A percentile compares a stretch with the other conserved stretches of the same genome.
phyloP scores from a whole-genome alignment of 1,140 invertebrate genomes.

The Neodiprion fabricii region DNA sequence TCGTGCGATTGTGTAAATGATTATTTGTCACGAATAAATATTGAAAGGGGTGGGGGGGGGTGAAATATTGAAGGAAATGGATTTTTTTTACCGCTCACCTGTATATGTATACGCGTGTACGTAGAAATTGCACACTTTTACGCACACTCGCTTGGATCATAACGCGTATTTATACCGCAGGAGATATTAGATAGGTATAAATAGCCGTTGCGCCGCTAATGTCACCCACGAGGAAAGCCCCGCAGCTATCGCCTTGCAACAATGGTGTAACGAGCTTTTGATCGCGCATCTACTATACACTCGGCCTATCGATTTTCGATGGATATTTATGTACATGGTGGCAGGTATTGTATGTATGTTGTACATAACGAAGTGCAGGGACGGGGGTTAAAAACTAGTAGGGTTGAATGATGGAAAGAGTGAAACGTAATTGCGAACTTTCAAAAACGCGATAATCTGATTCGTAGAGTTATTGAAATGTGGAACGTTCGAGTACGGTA shows the following conservation, averaged over 20 bases:
- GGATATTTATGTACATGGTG: slow-evolving; percentile 1
- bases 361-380: not conserved
- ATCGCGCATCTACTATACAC: slow-evolving; percentile 11
- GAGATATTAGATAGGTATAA: not conserved
- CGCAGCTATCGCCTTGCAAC: not conserved
- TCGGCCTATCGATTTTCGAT: slow-evolving; percentile 29
- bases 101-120: not conserved
- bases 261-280: slow-evolving; percentile 31
- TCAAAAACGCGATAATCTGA: too few species aligned
- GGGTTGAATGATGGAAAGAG: too few species aligned
- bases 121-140: not conserved
- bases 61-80: slow-evolving; percentile 2
- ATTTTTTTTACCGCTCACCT: not conserved
- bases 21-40: too few species aligned
- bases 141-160: not conserved
- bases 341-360: not conserved
- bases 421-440: too few species aligned
- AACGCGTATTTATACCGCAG: too few species aligned
- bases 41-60: not conserved
- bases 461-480: too few species aligned
- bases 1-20: too few species aligned
- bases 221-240: not conserved
- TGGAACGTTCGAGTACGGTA: too few species aligned
- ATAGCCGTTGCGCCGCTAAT: slow-evolving; percentile 3
- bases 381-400: too few species aligned